Evolutionary conservation across 2,888 invertebrate genomes (phyloP).

Genomic region (Anthrax anthrax): DNA sequence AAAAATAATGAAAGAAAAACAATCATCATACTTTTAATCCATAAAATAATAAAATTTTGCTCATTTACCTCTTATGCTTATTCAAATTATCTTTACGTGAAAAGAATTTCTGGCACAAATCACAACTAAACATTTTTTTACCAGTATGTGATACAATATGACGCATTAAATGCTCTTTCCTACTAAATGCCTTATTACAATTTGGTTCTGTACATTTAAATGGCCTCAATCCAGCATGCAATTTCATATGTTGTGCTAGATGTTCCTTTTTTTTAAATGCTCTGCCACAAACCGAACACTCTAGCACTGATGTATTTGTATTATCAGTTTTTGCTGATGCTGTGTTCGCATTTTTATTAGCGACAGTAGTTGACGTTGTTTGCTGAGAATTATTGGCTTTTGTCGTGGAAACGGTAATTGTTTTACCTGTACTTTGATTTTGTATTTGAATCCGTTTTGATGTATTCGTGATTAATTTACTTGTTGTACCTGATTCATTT

Average conservation of each 20-base stretch:
- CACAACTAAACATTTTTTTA: conserved; percentile 49
- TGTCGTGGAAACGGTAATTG: conserved; percentile 2
- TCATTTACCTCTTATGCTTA: conserved; percentile 29
- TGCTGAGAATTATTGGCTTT: conserved; percentile 4
- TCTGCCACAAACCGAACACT: conserved; percentile 46
- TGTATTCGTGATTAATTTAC: conserved; percentile 20
- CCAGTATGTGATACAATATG: conserved; percentile 54
- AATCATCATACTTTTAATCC: neutral
- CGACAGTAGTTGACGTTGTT: conserved; percentile 3
- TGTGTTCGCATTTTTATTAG: neutral
- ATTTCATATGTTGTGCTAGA: conserved; percentile 49
- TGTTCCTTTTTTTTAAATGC: conserved; percentile 55
- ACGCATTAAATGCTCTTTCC: conserved; percentile 52
- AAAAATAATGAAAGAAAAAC: neutral
- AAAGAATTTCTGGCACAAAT: conserved; percentile 42
- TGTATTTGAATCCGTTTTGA: conserved; percentile 20
- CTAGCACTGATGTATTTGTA: conserved; percentile 14
- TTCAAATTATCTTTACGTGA: conserved; percentile 35
- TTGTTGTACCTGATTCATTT: conserved; percentile 13
- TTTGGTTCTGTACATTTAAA: conserved; percentile 43
- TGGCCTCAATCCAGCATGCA: conserved; percentile 51
- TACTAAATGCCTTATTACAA: conserved; percentile 51
- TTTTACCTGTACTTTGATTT: conserved; percentile 24
- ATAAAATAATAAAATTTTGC: neutral
- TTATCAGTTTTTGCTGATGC: neutral